Evolutionary conservation across 2,113 vertebrate genomes (phyloP), one percentile per base, ranked within the genome.

Genomic region (Oenanthe melanoleuca): DNA sequence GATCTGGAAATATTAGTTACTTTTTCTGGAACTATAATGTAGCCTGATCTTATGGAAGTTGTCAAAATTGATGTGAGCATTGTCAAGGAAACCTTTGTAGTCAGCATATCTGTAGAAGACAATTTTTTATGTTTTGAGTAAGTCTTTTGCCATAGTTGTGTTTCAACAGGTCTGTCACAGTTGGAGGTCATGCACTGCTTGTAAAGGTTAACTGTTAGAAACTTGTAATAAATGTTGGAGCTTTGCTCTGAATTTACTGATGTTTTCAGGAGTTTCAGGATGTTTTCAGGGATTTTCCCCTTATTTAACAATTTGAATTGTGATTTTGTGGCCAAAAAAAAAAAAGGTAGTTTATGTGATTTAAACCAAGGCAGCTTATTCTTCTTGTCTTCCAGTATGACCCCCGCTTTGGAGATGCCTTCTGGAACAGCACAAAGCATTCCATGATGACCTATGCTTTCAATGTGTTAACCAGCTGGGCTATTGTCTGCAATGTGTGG

Each of bases 401-500:
- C 38, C 98, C 99, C 21, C 98, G 98, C 61, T 99, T 99, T 99
- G 96, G 74, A 90, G 96, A 97, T 44, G 85, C 71, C 0, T 97
- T 97, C 90, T 96, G 99, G 99, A 99, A 99, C 97, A 99, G 99
- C 90, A 96, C 97, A 18, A 99, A 99, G 85, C 97, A 98, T 95
- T 99, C 97, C 91, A 96, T 99, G 77, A 97, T 99, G 71, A 99
- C 98, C 88, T 98, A 99, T 81, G 71, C 96, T 79, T 98, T 99
- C 59, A 96, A 98, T 34, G 97, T 98, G 94, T 98, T 99, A 98
- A 99, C 98, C 86, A 99, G 99, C 97, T 99, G 99, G 99, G 99
- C 99, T 85, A 97, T 99, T 11, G 99, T 99, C 55, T 99, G 99
- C 92, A 98, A 99, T 0, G 99, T 99, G 80, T 99, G 99, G 99